phyloP scores from a whole-genome alignment of 2,888 invertebrate species.

The Melinaea marsaeus region DNA sequence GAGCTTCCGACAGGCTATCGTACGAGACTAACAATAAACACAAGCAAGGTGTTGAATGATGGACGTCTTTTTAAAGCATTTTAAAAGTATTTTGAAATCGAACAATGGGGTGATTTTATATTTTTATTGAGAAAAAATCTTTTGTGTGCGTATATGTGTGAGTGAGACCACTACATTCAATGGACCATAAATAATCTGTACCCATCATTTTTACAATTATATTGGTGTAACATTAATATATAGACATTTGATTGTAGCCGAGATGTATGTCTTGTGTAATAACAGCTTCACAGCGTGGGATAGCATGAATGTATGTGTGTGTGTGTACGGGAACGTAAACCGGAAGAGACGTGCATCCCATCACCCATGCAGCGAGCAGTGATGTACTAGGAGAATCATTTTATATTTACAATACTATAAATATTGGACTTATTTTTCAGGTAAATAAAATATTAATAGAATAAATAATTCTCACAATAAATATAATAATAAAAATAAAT shows the following conservation, averaged over 20 bases:
- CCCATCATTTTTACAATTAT: neutral
- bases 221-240: neutral
- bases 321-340: neutral
- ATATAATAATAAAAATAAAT: no score
- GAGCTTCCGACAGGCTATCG: conserved; percentile 5
- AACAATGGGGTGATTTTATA: no score
- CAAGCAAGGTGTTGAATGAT: no score
- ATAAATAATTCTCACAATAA: no score
- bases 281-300: neutral
- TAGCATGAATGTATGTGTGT: neutral
- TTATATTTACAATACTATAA: no score
- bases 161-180: no score
- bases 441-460: no score
- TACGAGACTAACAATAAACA: neutral
- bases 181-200: no score
- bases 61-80: neutral
- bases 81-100: neutral
- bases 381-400: no score
- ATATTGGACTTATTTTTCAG: no score
- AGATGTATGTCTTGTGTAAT: neutral
- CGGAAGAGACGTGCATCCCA: conserved; percentile 1
- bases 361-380: neutral
- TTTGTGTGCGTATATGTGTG: no score
- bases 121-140: no score
- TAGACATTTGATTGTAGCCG: neutral